These are phyloP conservation scores for Carabus problematicus DNA, from an alignment of 2,888 invertebrate species.

Conservation along the genomic window DNA sequence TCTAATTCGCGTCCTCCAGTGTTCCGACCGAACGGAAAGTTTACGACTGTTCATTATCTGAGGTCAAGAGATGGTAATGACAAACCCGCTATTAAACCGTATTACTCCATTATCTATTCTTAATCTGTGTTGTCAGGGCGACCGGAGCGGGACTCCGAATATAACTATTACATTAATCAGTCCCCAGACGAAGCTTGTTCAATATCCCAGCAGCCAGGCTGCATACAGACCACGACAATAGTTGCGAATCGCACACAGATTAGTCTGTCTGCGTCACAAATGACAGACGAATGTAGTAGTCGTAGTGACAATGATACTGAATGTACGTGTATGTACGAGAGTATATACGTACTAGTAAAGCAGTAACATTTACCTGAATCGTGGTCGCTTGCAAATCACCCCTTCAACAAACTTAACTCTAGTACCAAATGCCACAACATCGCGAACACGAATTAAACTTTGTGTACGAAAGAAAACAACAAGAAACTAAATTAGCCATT, in stretches of 20 bases:
- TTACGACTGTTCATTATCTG: slow-evolving; percentile 39
- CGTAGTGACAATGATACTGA: background rate
- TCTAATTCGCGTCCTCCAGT: no score
- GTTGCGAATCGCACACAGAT: no score
- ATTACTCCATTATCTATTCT: slow-evolving; percentile 40
- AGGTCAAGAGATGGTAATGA: slow-evolving; percentile 40
- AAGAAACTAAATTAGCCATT: no score
- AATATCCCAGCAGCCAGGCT: background rate
- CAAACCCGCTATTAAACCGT: slow-evolving; percentile 35
- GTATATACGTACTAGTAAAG: slow-evolving; percentile 3
- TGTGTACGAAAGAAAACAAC: no score
- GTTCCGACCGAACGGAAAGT: slow-evolving; percentile 25
- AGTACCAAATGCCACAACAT: no score
- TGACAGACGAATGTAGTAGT: background rate
- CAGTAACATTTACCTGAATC: background rate
- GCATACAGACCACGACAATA: no score
- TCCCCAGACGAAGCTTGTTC: background rate
- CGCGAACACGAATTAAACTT: no score
- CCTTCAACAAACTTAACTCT: no score
- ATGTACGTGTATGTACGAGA: background rate
- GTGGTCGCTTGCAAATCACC: no score
- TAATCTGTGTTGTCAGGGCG: slow-evolving; percentile 27
- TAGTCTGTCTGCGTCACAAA: background rate
- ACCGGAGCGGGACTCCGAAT: slow-evolving; percentile 1
- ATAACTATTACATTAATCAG: slow-evolving; percentile 26